Evolutionary conservation across 2,113 vertebrate species (phyloP), one percentile per base, ranked within the genome.

Genomic region (Promerops cafer): DNA sequence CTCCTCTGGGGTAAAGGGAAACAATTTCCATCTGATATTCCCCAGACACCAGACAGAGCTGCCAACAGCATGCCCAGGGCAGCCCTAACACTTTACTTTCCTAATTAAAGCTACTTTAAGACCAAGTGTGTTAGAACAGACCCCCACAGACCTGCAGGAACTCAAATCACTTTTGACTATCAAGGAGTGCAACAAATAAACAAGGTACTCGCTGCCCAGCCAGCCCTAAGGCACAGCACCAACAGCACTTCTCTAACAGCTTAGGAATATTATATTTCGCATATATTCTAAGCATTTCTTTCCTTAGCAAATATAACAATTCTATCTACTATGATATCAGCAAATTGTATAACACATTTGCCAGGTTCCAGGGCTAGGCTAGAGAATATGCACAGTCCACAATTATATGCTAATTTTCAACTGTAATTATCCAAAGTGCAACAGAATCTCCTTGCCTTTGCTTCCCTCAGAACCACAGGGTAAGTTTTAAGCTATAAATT

Each of bases 31-130:
- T 4, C 16, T 7, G 63, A 77, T 54, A 18, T 2, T 39, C 60
- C 69, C 1, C 0, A 7, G 40, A 27, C 2, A 1, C 8, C 69
- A 10, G 24, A 5, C 14, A 33, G 49, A 20, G 84, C 6, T 42
- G 66, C 52, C 57, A 60, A 23, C 6, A 70, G 60, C 15, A 5
- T 0, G 27, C 60, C 60, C 24, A 79, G 27, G 60, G 80, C 77
- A 84, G 31, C 7, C 2, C 77, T 7, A 31, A 16, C n/a, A 10
- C 42, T 37, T 16, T 2, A 16, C 12, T 66, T 27, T 23, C 66
- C 76, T 52, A 47, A 74, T 42, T 42, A 49, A 64, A 87, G 61
- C 70, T 31, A 0, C 83, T 91, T 57, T 18, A 79, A 65, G 79
- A 61, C 23, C 37, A 30, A 79, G 66, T 5, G 27, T 4, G 3